Evolutionary conservation across 2,888 invertebrate species (phyloP), one percentile per base, ranked within the genome.

Genomic region (Brachynemurus nebulosus): DNA sequence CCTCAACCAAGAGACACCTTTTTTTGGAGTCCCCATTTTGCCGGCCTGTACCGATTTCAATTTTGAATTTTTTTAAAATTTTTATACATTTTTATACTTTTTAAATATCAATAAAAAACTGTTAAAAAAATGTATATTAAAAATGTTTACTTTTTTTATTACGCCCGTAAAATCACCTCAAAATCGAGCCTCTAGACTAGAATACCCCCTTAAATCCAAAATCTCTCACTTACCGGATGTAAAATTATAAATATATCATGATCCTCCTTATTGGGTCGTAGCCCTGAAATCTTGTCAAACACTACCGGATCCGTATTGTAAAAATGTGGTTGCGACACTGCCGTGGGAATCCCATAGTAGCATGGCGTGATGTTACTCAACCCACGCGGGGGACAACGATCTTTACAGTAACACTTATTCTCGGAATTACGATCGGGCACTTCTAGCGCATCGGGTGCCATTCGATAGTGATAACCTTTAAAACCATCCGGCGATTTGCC

Each of bases 181-280:
- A n/a, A n/a, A n/a, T n/a, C n/a, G n/a, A n/a, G n/a, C n/a, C n/a
- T n/a, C n/a, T n/a, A n/a, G n/a, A n/a, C n/a, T n/a, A n/a, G n/a
- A n/a, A n/a, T n/a, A n/a, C n/a, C n/a, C n/a, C n/a, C n/a, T n/a
- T n/a, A n/a, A n/a, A n/a, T n/a, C n/a, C n/a, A n/a, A n/a, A n/a
- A n/a, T n/a, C n/a, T n/a, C n/a, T n/a, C n/a, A n/a, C 46, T 70
- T 63, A 85, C 85, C 52, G 85, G 83, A 60, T 86, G 84, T 44
- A 88, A 66, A 52, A 78, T 72, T 23, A 85, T 65, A 40, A 65
- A 65, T 0, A 72, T 66, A 51, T 60, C 68, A 51, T 77, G 77
- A 36, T 66, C 69, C 5, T 71, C 62, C 27, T 61, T 62, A 40
- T 74, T 66, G 0, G 88, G 86, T 0, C 52, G 44, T 40, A 83